Evolutionary conservation across 2,797 vertebrate species (phyloP), one percentile per base, ranked within the genome.

Genomic region (Chloroceryle amazona): DNA sequence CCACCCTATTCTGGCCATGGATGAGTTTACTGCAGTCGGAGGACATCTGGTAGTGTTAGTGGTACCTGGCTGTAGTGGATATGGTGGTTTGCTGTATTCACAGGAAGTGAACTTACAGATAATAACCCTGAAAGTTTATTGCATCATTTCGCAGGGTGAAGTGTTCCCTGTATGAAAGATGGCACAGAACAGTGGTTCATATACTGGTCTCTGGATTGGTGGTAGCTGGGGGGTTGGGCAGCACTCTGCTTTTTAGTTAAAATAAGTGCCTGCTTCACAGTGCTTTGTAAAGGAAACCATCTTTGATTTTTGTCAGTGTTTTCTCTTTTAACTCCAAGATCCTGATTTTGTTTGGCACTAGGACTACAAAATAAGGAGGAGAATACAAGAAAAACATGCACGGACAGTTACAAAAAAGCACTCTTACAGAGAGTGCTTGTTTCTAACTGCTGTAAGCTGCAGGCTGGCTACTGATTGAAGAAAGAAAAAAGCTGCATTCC

Each of bases 401-500:
- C 5, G 28, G 54, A 33, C 33, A 44, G 3, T 25, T n/a, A 61
- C 4, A 41, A 52, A 54, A 83, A 76, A 74, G 3, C 29, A 37
- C 8, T 37, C n/a, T 41, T 61, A 33, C 17, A 66, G 47, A 57
- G 22, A 57, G 25, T 22, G 39, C 52, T 78, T 35, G 3, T 82
- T 95, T 86, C 61, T 68, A 18, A 54, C 18, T 78, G 65, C 52
- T 25, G 13, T 0, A 17, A 76, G 52, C 44, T 81, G 57, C 72
- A 81, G 68, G 81, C 72, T 83, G 91, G 65, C 31, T 81, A 60
- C 63, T 60, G 60, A 44, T 37, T 92, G 82, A 74, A 81, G 67
- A 71, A 67, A 61, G 91, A 96, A 74, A 95, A 94, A 39, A 39
- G 39, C 60, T 95, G 35, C 51, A 58, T 68, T 90, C 46, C 55